These are phyloP conservation scores for Urechis unicinctus DNA, from an alignment of 2,888 invertebrate species.

Conservation along the genomic window DNA sequence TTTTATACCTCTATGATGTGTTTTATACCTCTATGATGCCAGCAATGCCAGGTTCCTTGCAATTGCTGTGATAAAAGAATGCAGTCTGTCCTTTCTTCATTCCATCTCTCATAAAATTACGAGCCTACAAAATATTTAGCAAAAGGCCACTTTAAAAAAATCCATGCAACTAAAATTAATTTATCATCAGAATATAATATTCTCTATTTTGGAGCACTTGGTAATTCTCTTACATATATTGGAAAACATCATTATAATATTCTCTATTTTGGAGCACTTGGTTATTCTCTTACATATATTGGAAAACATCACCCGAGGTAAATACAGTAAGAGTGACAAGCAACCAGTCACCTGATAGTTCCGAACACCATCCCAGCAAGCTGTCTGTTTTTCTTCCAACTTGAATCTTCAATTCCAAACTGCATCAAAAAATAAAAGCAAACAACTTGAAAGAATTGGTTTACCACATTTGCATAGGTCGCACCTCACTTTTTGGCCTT, in stretches of 20 bases:
- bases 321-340: neutral
- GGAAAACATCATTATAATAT: too few species aligned
- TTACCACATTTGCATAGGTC: too few species aligned
- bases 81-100: constrained; percentile 44
- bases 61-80: constrained; percentile 50
- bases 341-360: constrained; percentile 40
- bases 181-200: too few species aligned
- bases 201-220: too few species aligned
- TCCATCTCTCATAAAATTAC: constrained; percentile 44
- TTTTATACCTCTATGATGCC: constrained; percentile 38
- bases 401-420: constrained; percentile 48
- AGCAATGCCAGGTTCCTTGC: constrained; percentile 45
- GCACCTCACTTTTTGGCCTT: too few species aligned
- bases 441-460: neutral
- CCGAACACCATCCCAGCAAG: constrained; percentile 51
- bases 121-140: constrained; percentile 28
- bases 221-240: too few species aligned
- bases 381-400: constrained; percentile 37
- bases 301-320: too few species aligned
- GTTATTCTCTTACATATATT: too few species aligned
- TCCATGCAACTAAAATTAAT: neutral
- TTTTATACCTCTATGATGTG: neutral
- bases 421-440: constrained; percentile 20
- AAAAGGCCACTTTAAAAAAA: neutral
- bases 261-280: too few species aligned